Percentiles rank a stretch among this genome's conserved stretches.
These are phyloP conservation scores for Psittacula cyanocephala DNA, from an alignment of 2,113 vertebrate species.

Conservation along the genomic window DNA sequence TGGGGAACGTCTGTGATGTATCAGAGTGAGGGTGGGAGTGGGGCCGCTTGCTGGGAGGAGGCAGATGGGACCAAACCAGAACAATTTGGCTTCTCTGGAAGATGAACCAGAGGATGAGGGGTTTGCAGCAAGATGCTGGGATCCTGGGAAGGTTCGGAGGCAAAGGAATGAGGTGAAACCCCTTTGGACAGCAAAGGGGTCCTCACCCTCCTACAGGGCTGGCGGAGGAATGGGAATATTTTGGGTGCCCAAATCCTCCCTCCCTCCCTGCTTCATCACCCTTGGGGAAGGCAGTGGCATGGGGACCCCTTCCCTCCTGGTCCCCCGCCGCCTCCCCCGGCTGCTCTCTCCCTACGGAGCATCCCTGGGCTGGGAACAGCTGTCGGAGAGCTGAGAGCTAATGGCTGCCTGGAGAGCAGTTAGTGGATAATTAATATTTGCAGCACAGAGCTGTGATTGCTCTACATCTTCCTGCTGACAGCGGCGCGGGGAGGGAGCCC, in stretches of 20 bases:
- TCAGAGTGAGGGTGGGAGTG: not conserved
- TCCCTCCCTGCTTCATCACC: fast-evolving
- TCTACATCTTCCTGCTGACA: conserved; percentile 68
- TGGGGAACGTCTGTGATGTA: not conserved
- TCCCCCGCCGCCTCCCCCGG: fast-evolving
- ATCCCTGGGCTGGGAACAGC: conserved; percentile 67
- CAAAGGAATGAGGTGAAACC: not conserved
- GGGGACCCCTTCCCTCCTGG: not conserved
- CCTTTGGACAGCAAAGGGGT: not conserved
- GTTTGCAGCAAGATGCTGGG: fast-evolving
- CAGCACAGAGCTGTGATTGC: conserved; percentile 71
- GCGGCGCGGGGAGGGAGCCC: not conserved
- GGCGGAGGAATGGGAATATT: not conserved
- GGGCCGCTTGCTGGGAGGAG: not conserved
- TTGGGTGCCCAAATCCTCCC: not conserved
- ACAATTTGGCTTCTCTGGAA: not conserved
- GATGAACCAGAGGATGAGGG: not conserved
- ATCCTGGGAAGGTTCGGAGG: not conserved
- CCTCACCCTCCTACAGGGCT: not conserved
- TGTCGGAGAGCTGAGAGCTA: conserved; percentile 67
- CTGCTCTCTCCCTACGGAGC: not conserved
- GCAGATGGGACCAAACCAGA: fast-evolving
- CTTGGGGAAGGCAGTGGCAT: fast-evolving
- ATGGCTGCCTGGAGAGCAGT: conserved; percentile 79
- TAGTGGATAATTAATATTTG: conserved; percentile 84